Base-by-base conservation (phyloP, 2,797 vertebrate genomes). In the Schizopygopsis pylzovi region DNA sequence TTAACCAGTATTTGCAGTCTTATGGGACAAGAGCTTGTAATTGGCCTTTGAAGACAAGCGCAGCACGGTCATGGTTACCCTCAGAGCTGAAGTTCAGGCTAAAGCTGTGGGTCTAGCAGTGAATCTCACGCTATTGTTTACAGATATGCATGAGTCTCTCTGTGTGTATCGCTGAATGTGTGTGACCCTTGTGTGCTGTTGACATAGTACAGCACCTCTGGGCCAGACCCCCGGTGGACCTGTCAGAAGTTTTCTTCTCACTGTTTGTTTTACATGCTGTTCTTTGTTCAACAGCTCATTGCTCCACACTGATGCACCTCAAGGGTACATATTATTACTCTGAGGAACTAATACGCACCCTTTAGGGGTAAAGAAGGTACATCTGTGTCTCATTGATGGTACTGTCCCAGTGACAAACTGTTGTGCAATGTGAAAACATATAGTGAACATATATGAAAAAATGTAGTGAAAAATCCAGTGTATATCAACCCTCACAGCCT, bases 1-100 rank as follows among this genome's bases (percentile, higher is more conserved):
- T 85, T 89, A 84, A 85, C 71, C 33, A 77, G 71, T 86, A 54
- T 79, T 86, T 84, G 77, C 18, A 52, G 72, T 86, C 86, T 86
- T 81, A 63, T 49, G 79, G 84, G 89, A 83, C 68, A 84, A 47
- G 73, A 63, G 56, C 71, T 82, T 47, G 47, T 87, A 90, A 88
- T 87, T 89, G 77, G 76, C 67, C 84, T 79, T 49, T 28, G 70
- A 80, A 78, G 82, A 84, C 73, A 11, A 47, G 61, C 15, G 10
- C 54, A 43, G 68, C 71, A 79, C 63, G 52, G 76, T 84, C 72
- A 67, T 76, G 71, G 71, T 84, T 83, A 85, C 70, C 78, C 25
- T 49, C 59, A 54, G 28, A 4, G 11, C 28, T 67, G 52, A 59
- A 61, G 72, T 67, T 67, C 5, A n/a, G 12, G 82, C 45, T 78